Evolutionary conservation across 2,888 invertebrate species (phyloP), one percentile per base, ranked within the genome.

Genomic region (Yponomeuta malinellus): DNA sequence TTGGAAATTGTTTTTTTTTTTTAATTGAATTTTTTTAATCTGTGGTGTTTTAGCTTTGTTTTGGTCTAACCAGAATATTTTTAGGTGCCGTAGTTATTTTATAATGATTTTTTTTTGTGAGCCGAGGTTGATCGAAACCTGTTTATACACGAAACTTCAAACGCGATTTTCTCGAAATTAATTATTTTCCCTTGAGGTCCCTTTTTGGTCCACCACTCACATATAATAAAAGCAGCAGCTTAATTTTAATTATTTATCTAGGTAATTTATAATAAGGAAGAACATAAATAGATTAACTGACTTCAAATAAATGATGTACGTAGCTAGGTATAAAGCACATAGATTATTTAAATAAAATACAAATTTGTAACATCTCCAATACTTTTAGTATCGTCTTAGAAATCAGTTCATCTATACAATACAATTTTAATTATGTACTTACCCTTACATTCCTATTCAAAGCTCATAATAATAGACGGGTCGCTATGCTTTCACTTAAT

Each of bases 311-410:
- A 52, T 52, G 3, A 43, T 43, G 43, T 43, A 43, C 8, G 43
- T 43, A 43, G 43, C 43, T 64, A 64, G n/a, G 64, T 64, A 64
- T 23, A n/a, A n/a, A 10, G 23, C 29, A 64, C 10, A 64, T 10
- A 65, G 33, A 65, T 1, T 33, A 8, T 29, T 33, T 65, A 65
- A 29, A 63, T 77, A 76, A 85, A 90, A 90, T 92, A 92, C 91
- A 90, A 92, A 90, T 92, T 92, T 92, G 91, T 91, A 92, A 92
- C 89, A 90, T 79, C 81, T 88, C 83, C 87, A 88, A 90, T 90
- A 90, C 86, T 89, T 85, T 89, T 83, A 89, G 86, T 89, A 90
- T 88, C 83, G 78, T 85, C 79, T 86, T 88, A 87, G 87, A 87
- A 87, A 87, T 87, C 84, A 83, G 80, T 85, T 87, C 84, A 52